Evolutionary conservation across 2,797 vertebrate genomes (phyloP), one percentile per base, ranked within the genome.

Genomic region (Hephaestus fuliginosus): DNA sequence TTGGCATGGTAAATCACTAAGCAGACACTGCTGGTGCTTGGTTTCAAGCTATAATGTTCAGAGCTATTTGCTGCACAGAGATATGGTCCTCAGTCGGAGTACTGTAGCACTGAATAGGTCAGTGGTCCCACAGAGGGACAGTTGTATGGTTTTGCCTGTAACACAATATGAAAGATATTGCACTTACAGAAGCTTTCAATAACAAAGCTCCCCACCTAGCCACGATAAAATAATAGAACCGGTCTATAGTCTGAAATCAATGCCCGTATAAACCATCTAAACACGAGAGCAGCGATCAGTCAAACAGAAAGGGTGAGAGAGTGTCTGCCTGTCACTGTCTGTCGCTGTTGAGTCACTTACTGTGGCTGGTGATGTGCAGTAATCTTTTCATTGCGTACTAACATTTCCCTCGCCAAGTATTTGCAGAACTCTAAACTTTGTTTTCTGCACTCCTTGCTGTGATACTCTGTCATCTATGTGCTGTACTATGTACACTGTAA

Each of bases 161-260:
- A 94, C 86, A 74, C 81, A 92, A 90, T 93, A 89, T 91, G 82
- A 92, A 91, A 90, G 73, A 86, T 87, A 85, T 83, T 90, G 73
- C 86, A 80, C 81, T 91, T 74, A 81, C 52, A 81, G 74, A 79
- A 75, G 85, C 92, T 88, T 90, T 90, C 82, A 83, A 88, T 88
- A 89, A 84, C 75, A 92, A 74, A 86, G 77, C 86, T 89, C 83
- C 79, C 82, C 76, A 89, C 85, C 86, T 72, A 71, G 67, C 77
- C 82, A 63, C 81, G 70, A 89, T 90, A 80, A 90, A 93, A 92
- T 90, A 89, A 91, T 86, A 86, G 81, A 88, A 87, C 75, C 57
- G 39, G 68, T 81, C 80, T 64, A 76, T 69, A 78, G 73, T 77
- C 83, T 83, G 80, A 82, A 91, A 88, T 86, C 85, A 80, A 87